phyloP scores from a whole-genome alignment of 1,140 invertebrate species.

The Eurytemora carolleeae region DNA sequence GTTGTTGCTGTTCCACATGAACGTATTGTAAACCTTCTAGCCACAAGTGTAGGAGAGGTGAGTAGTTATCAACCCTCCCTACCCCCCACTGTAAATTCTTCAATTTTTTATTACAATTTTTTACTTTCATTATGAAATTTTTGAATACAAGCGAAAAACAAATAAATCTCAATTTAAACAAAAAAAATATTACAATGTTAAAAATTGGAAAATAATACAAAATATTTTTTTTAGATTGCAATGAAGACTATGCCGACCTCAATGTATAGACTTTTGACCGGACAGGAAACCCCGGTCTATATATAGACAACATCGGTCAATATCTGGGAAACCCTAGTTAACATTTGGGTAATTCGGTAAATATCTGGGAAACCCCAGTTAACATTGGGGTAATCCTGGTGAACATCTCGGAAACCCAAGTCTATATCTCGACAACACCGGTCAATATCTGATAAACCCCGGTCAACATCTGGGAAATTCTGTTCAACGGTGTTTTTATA shows the following conservation, averaged over 20 bases:
- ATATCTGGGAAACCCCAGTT: too few relatives aligned
- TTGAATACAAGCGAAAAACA: not conserved
- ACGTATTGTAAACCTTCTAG: constrained; percentile 93
- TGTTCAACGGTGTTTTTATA: too few relatives aligned
- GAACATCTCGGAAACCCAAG: too few relatives aligned
- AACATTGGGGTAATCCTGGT: too few relatives aligned
- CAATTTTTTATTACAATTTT: not conserved
- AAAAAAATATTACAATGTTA: constrained; percentile 15
- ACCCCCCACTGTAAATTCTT: not conserved
- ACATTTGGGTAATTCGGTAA: too few relatives aligned
- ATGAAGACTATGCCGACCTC: constrained; percentile 99
- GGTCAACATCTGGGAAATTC: too few relatives aligned
- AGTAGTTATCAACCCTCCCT: constrained; percentile 19
- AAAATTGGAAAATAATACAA: too few relatives aligned
- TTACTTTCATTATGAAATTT: not conserved
- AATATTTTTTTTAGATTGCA: constrained; percentile 58
- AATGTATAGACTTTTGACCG: constrained; percentile 94
- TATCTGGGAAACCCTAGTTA: too few relatives aligned
- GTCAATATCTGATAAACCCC: too few relatives aligned
- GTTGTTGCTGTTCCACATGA: constrained; percentile 98
- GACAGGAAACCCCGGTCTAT: constrained; percentile 96
- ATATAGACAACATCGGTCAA: too few relatives aligned
- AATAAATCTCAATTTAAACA: not conserved
- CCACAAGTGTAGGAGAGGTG: constrained; percentile 96
- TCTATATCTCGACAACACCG: too few relatives aligned